A percentile compares a stretch with the other conserved stretches of the same genome.
Conservation (phyloP, 2,113 vertebrate genomes). For the Psophia crepitans region DNA sequence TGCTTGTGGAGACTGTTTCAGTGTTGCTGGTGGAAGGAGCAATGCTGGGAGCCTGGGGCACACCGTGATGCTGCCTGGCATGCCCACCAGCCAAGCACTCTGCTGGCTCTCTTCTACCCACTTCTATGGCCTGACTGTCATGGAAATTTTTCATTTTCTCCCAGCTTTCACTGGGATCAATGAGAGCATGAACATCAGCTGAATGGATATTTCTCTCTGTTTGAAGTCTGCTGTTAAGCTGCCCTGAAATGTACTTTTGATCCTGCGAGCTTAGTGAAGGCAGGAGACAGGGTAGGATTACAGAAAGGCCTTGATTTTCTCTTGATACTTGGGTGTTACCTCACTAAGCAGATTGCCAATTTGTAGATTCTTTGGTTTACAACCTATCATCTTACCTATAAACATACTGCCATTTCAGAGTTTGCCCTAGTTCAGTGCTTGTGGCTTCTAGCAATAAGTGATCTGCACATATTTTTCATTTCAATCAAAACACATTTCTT, state of each 20-base stretch:
- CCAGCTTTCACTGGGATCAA: background rate
- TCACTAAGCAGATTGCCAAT: background rate
- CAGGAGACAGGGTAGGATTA: background rate
- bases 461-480: background rate
- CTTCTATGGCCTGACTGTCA: background rate
- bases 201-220: background rate
- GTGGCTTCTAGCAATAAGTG: background rate
- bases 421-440: background rate
- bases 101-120: background rate
- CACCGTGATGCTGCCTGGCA: background rate
- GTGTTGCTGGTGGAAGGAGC: background rate
- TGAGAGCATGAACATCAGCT: background rate
- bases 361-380: background rate
- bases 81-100: accelerated
- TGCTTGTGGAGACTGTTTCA: background rate
- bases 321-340: background rate
- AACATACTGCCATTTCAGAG: background rate
- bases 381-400: background rate
- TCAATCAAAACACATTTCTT: background rate
- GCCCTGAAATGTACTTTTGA: conserved; percentile 9
- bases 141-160: background rate
- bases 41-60: background rate
- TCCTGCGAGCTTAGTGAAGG: background rate
- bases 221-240: background rate
- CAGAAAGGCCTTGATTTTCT: background rate